A percentile compares a stretch with the other conserved stretches of the same genome.
phyloP scores from a whole-genome alignment of 37 sponge, comb jelly and placozoan genomes.

The Mnemiopsis leidyi region DNA sequence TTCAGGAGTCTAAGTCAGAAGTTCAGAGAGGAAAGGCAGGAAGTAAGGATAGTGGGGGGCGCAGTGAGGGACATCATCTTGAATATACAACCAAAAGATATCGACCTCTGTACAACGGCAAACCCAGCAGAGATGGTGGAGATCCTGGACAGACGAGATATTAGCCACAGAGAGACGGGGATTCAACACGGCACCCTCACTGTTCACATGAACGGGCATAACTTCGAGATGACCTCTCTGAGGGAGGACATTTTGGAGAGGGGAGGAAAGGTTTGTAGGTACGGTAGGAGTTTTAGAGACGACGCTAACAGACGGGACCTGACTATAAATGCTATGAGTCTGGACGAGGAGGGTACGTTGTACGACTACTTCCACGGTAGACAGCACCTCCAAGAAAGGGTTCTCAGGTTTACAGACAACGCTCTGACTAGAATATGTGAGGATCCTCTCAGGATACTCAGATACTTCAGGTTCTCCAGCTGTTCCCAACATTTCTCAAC shows the following conservation, averaged over 20 bases:
- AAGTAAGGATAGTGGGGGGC: constrained; percentile 29
- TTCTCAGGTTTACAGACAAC: constrained; percentile 24
- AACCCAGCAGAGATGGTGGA: constrained; percentile 13
- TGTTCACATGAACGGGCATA: not conserved
- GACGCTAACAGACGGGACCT: constrained; percentile 15
- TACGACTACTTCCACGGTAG: constrained; percentile 2
- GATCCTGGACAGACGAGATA: not conserved
- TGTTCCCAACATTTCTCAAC: not conserved
- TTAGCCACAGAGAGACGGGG: not conserved
- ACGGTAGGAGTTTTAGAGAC: constrained; percentile 8
- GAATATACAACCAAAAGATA: not conserved
- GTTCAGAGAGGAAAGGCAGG: not conserved
- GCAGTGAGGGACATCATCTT: constrained; percentile 50
- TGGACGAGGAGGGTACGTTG: not conserved
- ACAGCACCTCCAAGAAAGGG: not conserved
- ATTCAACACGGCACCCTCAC: constrained; percentile 55
- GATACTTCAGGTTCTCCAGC: constrained; percentile 48
- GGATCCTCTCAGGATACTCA: constrained; percentile 44
- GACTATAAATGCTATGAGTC: constrained; percentile 55
- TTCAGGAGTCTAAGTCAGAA: not conserved
- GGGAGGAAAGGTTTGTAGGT: not conserved
- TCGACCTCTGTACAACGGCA: constrained; percentile 44
- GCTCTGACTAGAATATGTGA: not conserved
- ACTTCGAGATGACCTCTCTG: constrained; percentile 28
- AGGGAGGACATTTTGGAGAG: not conserved